phyloP scores from a whole-genome alignment of 2,797 vertebrate genomes.

The Alosa sapidissima region DNA sequence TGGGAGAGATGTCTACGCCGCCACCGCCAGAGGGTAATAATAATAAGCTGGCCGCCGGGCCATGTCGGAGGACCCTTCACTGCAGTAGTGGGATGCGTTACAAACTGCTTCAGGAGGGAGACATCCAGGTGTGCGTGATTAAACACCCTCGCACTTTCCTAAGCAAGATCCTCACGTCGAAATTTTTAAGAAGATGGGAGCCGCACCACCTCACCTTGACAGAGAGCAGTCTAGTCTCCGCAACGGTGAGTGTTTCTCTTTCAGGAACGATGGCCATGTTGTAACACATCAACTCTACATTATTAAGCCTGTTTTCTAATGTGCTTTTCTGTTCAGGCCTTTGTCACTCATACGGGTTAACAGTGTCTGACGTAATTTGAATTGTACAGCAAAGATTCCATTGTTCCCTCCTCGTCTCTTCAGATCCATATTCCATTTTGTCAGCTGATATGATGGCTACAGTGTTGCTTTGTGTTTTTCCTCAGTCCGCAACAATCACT shows the following conservation, averaged over 20 bases:
- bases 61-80: conserved; percentile 85
- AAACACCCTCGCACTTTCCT: conserved; percentile 97
- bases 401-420: conserved; percentile 29
- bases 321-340: not conserved
- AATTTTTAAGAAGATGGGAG: conserved; percentile 95
- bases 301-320: not conserved
- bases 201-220: conserved; percentile 94
- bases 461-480: conserved; percentile 24
- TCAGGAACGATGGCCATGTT: conserved; percentile 1
- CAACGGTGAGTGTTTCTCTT: conserved; percentile 81
- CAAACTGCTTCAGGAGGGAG: conserved; percentile 96
- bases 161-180: conserved; percentile 98
- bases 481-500: not conserved
- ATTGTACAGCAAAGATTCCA: conserved; percentile 48
- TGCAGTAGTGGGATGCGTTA: conserved; percentile 93
- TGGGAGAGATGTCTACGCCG: conserved; percentile 83
- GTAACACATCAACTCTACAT: not conserved
- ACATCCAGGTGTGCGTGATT: conserved; percentile 98
- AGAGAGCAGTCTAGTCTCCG: conserved; percentile 91
- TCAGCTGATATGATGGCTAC: conserved; percentile 31
- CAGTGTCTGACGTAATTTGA: conserved; percentile 52
- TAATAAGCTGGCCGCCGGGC: conserved; percentile 83
- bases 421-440: conserved; percentile 26
- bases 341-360: not conserved
- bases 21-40: conserved; percentile 77